phyloP scores from a whole-genome alignment of 2,888 invertebrate species.

The Steromphala cineraria region DNA sequence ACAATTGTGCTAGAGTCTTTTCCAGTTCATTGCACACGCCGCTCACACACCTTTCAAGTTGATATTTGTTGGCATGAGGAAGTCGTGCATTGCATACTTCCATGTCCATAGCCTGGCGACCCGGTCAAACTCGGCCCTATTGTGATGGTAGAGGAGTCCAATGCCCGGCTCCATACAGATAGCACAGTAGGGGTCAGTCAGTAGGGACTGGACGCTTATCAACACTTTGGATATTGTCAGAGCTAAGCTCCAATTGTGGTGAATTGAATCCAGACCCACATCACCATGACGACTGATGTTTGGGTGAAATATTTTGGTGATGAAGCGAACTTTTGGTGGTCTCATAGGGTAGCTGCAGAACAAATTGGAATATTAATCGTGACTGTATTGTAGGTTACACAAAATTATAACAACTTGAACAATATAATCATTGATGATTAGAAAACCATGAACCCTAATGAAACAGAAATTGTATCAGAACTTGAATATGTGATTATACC shows the following conservation, averaged over 20 bases:
- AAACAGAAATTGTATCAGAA: no score
- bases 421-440: no score
- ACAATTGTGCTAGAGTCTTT: no score
- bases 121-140: constrained; percentile 85
- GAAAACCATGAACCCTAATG: no score
- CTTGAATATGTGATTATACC: no score
- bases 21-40: no score
- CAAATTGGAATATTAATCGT: background rate
- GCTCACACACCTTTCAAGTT: constrained; percentile 56
- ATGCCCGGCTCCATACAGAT: constrained; percentile 93
- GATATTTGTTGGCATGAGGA: constrained; percentile 63
- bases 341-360: constrained; percentile 87
- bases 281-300: constrained; percentile 96
- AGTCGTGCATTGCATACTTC: constrained; percentile 82
- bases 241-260: constrained; percentile 97
- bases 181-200: constrained; percentile 88
- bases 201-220: constrained; percentile 74
- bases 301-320: constrained; percentile 94
- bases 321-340: constrained; percentile 92
- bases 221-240: constrained; percentile 86
- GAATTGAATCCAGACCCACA: constrained; percentile 95
- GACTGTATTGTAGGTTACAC: no score
- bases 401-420: no score
- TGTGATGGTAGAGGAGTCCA: constrained; percentile 85
- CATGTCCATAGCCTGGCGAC: constrained; percentile 92